A percentile compares a stretch with the other conserved stretches of the same genome.
phyloP scores from a whole-genome alignment of 2,888 invertebrate genomes.

The Eueremaeus valkanovi region DNA sequence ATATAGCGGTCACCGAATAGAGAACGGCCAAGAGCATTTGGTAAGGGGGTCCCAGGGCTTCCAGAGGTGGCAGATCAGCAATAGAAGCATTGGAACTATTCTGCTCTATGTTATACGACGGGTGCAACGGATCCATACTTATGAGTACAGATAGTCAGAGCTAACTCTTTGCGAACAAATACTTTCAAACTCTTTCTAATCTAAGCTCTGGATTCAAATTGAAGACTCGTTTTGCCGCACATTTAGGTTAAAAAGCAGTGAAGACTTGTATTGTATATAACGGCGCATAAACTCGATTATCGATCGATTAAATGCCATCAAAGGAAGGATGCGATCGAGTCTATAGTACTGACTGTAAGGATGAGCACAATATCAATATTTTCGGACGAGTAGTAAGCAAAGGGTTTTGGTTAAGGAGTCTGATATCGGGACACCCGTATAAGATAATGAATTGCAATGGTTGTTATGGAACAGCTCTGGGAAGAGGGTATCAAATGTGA shows the following conservation, averaged over 20 bases:
- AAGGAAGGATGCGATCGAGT: no score
- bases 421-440: no score
- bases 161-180: background rate
- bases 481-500: no score
- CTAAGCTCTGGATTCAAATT: background rate
- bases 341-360: no score
- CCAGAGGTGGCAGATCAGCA: background rate
- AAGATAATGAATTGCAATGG: no score
- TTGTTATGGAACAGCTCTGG: no score
- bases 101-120: background rate
- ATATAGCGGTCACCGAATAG: background rate
- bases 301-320: background rate
- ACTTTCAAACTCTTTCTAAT: background rate
- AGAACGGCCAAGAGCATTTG: background rate
- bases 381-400: no score
- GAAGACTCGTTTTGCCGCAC: background rate
- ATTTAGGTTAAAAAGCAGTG: background rate
- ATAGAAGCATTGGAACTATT: background rate
- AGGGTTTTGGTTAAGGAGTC: no score
- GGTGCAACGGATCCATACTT: slow-evolving; percentile 1
- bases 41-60: background rate
- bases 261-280: background rate
- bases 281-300: background rate
- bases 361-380: no score
- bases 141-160: background rate